Base-by-base conservation (phyloP, 2,113 vertebrate species). In the Thomomys bottae region DNA sequence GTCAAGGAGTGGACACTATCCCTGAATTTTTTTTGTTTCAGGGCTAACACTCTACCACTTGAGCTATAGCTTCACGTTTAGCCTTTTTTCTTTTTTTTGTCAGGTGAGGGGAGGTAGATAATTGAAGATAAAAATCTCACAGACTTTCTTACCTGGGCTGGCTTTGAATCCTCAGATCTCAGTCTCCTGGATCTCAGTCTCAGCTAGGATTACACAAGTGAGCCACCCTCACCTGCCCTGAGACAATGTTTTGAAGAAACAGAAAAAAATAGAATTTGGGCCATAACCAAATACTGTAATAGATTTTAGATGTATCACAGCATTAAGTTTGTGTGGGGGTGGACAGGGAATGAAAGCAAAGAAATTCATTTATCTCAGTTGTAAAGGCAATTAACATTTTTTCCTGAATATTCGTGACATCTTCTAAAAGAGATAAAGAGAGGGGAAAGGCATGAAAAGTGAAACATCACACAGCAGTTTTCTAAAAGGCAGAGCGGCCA, bases 381-480 rank as follows among this genome's bases (percentile, higher is more conserved):
- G 14, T 76, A 42, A 87, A 80, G 15, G 54, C 83, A 76, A 14
- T 80, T 76, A 84, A 80, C 4, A 34, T 79, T 96, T 79, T 96
- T 76, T 90, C 85, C 70, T 84, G 36, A 89, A 34, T 72, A 30
- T 77, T 77, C 61, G 42, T 71, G n/a, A 68, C 11, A 73, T 81
- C 20, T 80, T 84, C 24, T 2, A 68, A 84, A 92, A 88, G n/a
- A 90, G 28, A 80, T 66, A 84, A 17, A 6, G 81, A 73, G 85
- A 72, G 67, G 38, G 15, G 77, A 83, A 84, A 86, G 54, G 34
- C 26, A 76, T 63, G 61, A 77, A 81, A 85, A 75, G 57, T 24
- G 15, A 61, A 84, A 32, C 15, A 23, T 15, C 79, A 42, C 66
- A 76, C 89, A 54, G 72, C 20, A 67, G 12, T 90, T 78, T 26